Evolutionary conservation across 2,888 invertebrate genomes (phyloP).

Genomic region (Spodoptera exigua): DNA sequence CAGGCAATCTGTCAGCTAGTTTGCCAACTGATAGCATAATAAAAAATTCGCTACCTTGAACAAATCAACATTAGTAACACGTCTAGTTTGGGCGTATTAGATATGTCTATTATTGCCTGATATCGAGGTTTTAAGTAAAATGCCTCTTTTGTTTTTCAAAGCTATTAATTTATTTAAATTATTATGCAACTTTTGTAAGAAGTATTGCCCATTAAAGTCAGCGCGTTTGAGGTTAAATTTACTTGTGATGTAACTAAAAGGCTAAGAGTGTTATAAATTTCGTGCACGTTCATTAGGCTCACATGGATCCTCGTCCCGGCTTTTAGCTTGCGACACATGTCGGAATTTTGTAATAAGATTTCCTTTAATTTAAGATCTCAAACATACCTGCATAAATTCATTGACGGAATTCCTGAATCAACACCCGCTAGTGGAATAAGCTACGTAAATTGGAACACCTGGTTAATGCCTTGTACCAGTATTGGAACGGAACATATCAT

Average conservation of each 20-base stretch:
- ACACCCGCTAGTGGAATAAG: conserved; percentile 53
- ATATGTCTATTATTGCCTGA: too few relatives aligned
- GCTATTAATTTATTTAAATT: too few relatives aligned
- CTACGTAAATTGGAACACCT: conserved; percentile 38
- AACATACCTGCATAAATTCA: conserved; percentile 59
- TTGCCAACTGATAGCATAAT: too few relatives aligned
- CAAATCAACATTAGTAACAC: too few relatives aligned
- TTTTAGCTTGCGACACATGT: conserved; percentile 85
- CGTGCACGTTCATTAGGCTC: conserved; percentile 85
- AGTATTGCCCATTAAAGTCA: conserved; percentile 63
- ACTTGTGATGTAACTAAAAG: conserved; percentile 80
- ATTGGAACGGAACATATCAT: conserved; percentile 18
- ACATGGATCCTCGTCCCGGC: conserved; percentile 75
- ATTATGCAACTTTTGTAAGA: conserved; percentile 10
- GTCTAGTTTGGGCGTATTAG: too few relatives aligned
- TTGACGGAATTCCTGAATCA: conserved; percentile 63
- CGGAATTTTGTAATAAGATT: conserved; percentile 88
- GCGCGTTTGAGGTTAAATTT: conserved; percentile 74
- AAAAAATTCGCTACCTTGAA: too few relatives aligned
- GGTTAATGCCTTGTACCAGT: conserved; percentile 38
- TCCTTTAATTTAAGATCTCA: conserved; percentile 83
- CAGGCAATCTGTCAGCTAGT: too few relatives aligned
- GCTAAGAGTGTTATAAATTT: conserved; percentile 86
- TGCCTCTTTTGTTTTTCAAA: too few relatives aligned
- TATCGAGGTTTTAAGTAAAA: too few relatives aligned